A percentile compares a stretch with the other conserved stretches of the same genome.
These are phyloP conservation scores for Unio pictorum DNA, from an alignment of 2,888 invertebrate species.

Conservation along the genomic window DNA sequence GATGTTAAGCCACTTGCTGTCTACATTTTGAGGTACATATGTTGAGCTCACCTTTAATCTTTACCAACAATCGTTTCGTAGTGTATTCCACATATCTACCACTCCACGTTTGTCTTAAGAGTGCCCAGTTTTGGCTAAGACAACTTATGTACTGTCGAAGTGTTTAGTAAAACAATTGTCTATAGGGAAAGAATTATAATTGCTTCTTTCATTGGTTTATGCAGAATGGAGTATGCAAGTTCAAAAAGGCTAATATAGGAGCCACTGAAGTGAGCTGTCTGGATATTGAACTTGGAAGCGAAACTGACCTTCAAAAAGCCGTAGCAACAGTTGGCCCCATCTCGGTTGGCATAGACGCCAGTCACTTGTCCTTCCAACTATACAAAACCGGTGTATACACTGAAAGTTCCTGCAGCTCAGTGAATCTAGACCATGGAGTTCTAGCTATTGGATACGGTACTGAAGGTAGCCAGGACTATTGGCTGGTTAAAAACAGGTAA, in stretches of 20 bases:
- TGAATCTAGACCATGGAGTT: constrained; percentile 24
- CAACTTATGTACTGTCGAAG: too few relatives aligned
- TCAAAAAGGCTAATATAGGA: constrained; percentile 37
- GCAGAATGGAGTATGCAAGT: constrained; percentile 63
- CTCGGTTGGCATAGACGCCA: constrained; percentile 90
- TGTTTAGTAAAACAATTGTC: too few relatives aligned
- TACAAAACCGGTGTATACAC: constrained; percentile 37
- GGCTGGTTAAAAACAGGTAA: constrained; percentile 53
- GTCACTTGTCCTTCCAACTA: constrained; percentile 77
- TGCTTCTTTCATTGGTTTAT: constrained; percentile 1
- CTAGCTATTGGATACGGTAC: constrained; percentile 42
- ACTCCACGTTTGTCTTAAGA: too few relatives aligned
- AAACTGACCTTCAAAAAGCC: constrained; percentile 82
- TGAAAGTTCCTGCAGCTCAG: constrained; percentile 29
- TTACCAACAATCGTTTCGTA: too few relatives aligned
- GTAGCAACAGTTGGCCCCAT: constrained; percentile 88
- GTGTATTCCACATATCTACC: too few relatives aligned
- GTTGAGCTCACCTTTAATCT: too few relatives aligned
- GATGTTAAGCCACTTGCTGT: too few relatives aligned
- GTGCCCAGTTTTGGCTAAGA: too few relatives aligned
- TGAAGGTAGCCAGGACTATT: constrained; percentile 31
- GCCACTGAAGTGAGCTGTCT: constrained; percentile 42
- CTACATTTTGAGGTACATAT: too few relatives aligned
- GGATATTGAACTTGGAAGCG: constrained; percentile 75
- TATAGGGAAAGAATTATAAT: too few relatives aligned